Conservation (phyloP, 2,797 vertebrate genomes). For the Pangasius djambal region DNA sequence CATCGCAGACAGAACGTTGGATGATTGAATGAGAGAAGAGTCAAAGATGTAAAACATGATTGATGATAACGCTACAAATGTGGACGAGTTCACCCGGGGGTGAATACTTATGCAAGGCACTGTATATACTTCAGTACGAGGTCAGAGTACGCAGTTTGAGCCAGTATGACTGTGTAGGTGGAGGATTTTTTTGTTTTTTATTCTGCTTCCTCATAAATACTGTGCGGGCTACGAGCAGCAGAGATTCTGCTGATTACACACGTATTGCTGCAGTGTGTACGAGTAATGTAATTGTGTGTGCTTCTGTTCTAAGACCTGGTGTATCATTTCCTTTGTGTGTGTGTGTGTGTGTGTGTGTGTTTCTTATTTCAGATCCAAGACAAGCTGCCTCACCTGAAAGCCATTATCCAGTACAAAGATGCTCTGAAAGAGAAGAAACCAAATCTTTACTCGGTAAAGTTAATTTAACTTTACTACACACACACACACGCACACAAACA, state of each 20-base stretch:
- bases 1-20: neutral
- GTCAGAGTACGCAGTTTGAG: neutral
- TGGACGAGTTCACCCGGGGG: neutral
- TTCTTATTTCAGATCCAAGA: slow-evolving; percentile 77
- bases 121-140: neutral
- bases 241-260: neutral
- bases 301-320: neutral
- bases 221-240: too few relatives aligned
- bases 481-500: neutral
- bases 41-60: neutral
- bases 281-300: neutral
- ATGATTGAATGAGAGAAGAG: too few relatives aligned
- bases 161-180: neutral
- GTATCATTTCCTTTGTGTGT: neutral
- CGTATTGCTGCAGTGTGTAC: neutral
- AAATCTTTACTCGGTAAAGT: slow-evolving; percentile 86
- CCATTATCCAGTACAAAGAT: slow-evolving; percentile 86
- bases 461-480: neutral
- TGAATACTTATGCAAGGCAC: neutral
- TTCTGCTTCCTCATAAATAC: too few relatives aligned
- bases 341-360: neutral
- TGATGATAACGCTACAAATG: neutral
- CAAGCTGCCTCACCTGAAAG: slow-evolving; percentile 85
- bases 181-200: neutral
- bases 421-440: slow-evolving; percentile 79